Evolutionary conservation across 2,797 vertebrate species (phyloP).

Genomic region (Agapornis canus): DNA sequence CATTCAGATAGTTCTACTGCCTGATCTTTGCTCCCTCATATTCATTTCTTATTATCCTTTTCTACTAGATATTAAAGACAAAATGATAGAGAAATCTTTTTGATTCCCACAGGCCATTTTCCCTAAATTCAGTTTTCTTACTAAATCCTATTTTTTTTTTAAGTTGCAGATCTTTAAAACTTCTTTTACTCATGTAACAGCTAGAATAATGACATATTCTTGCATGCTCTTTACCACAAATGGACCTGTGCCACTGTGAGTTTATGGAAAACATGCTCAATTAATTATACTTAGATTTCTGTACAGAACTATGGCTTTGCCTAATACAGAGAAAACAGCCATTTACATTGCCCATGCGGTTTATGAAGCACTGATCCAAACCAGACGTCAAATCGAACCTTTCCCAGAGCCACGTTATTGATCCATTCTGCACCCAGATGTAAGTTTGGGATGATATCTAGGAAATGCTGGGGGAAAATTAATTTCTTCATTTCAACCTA

Average conservation of each 20-base stretch:
- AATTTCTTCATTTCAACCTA: neutral
- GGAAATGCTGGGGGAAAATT: neutral
- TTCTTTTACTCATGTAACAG: neutral
- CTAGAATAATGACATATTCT: constrained; percentile 11
- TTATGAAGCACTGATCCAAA: neutral
- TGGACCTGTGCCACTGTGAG: neutral
- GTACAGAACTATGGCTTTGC: neutral
- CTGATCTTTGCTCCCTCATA: neutral
- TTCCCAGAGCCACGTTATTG: neutral
- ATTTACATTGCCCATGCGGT: neutral
- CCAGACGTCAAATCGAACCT: neutral
- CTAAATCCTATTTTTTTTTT: neutral
- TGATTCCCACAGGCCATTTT: neutral
- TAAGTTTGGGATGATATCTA: neutral
- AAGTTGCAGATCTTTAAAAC: constrained; percentile 13
- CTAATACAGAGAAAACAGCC: neutral
- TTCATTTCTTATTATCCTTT: neutral
- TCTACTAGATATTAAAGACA: neutral
- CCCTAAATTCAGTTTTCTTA: neutral
- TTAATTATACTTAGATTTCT: neutral
- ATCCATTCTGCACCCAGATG: neutral
- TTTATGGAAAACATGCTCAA: constrained; percentile 21
- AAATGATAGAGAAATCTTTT: neutral
- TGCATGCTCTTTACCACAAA: constrained; percentile 9
- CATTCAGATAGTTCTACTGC: neutral